Evolutionary conservation across 2,797 vertebrate species (phyloP), one percentile per base, ranked within the genome.

Genomic region (Bradypodion ventrale): DNA sequence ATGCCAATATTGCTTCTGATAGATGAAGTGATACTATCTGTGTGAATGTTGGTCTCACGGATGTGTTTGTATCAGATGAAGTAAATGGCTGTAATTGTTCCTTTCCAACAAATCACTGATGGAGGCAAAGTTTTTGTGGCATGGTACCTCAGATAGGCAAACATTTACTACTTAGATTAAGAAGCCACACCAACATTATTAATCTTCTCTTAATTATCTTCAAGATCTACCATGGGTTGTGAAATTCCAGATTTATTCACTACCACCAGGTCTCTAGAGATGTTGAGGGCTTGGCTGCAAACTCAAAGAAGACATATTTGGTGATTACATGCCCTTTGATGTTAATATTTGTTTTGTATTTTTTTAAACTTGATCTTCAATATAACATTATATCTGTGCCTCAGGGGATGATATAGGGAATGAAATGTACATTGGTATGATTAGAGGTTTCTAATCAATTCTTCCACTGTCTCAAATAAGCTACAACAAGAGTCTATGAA

Each of bases 1-100:
- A 87, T 90, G 84, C 81, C 93, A 90, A 78, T 91, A 85, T 23
- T 87, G 40, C 32, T 16, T 79, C 56, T 89, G 83, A 92, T 75
- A 89, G 85, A 88, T 83, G 81, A 87, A 52, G 80, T 78, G 85
- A 81, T 83, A 78, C 84, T 92, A 85, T 87, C 87, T 87, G 63
- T 82, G 27, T 82, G 7, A 73, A 2, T 37, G 32, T 88, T 88
- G 69, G 56, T 86, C 85, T 87, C 80, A 83, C 59, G 85, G 23
- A 63, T 85, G 80, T 23, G 0, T 63, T 88, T 83, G 69, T 77
- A 82, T 87, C 63, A 77, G 86, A 75, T 76, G 83, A 89, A 29
- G 91, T 91, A 85, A 85, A 87, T 13, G 25, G 72, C n/a, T 86
- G 60, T 83, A 89, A 87, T 83, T 89, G 80, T 76, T 85, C 29